A percentile compares a stretch with the other conserved stretches of the same genome.
These are phyloP conservation scores for Takifugu rubripes DNA, from an alignment of 2,797 vertebrate genomes.

Conservation along the genomic window DNA sequence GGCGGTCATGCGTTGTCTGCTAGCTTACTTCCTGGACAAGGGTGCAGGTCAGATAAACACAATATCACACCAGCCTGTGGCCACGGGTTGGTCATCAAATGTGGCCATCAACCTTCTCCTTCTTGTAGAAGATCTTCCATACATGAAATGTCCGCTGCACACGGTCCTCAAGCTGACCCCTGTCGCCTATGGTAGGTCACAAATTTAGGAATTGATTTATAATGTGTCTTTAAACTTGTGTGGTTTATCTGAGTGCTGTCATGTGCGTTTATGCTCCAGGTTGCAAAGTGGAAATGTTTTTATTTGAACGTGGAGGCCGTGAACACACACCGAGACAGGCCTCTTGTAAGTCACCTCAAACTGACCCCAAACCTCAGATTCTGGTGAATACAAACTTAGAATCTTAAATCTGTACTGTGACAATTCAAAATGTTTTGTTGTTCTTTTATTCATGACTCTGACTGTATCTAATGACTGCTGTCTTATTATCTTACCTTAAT, in stretches of 20 bases:
- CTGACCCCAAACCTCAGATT: neutral
- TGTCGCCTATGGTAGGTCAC: conserved; percentile 87
- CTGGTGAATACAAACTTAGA: neutral
- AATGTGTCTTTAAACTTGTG: neutral
- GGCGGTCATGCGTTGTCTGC: conserved; percentile 95
- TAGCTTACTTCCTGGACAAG: conserved; percentile 97
- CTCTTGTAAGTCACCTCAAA: conserved; percentile 79
- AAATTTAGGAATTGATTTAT: neutral
- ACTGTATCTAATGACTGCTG: conserved; percentile 22
- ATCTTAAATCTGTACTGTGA: too few species aligned
- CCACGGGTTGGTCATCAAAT: neutral
- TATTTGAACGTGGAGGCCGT: conserved; percentile 90
- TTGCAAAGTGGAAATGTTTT: conserved; percentile 93
- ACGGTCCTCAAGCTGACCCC: conserved; percentile 92
- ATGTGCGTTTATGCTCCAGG: conserved; percentile 64
- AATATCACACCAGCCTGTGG: neutral
- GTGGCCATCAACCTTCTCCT: neutral
- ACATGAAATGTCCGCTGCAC: conserved; percentile 93
- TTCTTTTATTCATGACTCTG: conserved; percentile 29
- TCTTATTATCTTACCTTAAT: conserved; percentile 15
- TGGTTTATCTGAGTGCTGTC: neutral
- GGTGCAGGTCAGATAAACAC: conserved; percentile 80
- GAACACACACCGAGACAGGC: conserved; percentile 91
- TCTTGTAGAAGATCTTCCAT: conserved; percentile 87
- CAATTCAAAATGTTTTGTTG: conserved; percentile 5